A percentile compares a stretch with the other conserved stretches of the same genome.
Evolutionary conservation across 2,888 invertebrate genomes (phyloP).

Genomic region (Eupithecia subfuscata): DNA sequence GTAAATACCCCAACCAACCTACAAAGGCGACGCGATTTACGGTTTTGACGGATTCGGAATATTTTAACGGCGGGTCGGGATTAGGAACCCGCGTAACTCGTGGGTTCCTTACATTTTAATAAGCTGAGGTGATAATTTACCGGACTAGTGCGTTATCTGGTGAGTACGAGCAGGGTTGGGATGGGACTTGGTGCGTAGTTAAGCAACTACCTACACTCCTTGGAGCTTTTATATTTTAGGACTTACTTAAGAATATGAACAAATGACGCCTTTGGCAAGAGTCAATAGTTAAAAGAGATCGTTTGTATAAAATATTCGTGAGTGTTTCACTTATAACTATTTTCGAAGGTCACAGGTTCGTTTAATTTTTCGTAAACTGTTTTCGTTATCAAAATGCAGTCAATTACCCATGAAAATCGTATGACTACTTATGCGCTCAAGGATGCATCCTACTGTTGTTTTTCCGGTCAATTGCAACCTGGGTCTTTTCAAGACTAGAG

Average conservation of each 20-base stretch:
- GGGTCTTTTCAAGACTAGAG: too few species aligned
- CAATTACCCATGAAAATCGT: not conserved
- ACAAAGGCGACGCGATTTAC: conserved; percentile 81
- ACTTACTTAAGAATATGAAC: not conserved
- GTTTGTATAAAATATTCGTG: not conserved
- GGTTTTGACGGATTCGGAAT: conserved; percentile 80
- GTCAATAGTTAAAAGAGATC: not conserved
- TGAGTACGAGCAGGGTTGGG: conserved; percentile 46
- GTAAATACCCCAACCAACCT: conserved; percentile 70
- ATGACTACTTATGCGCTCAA: too few species aligned
- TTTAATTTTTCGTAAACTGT: not conserved
- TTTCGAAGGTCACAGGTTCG: not conserved
- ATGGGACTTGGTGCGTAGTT: not conserved
- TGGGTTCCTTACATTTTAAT: conserved; percentile 62
- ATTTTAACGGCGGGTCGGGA: conserved; percentile 68
- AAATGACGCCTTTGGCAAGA: not conserved
- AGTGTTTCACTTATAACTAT: not conserved
- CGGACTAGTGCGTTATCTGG: conserved; percentile 36
- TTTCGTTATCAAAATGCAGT: not conserved
- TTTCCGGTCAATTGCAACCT: too few species aligned
- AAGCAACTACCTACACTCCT: not conserved
- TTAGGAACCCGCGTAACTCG: conserved; percentile 64
- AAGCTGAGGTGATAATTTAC: conserved; percentile 64
- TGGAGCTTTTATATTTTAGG: not conserved
- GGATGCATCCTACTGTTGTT: too few species aligned